Evolutionary conservation across 2,888 invertebrate genomes (phyloP).

Genomic region (Vanessa cardui): DNA sequence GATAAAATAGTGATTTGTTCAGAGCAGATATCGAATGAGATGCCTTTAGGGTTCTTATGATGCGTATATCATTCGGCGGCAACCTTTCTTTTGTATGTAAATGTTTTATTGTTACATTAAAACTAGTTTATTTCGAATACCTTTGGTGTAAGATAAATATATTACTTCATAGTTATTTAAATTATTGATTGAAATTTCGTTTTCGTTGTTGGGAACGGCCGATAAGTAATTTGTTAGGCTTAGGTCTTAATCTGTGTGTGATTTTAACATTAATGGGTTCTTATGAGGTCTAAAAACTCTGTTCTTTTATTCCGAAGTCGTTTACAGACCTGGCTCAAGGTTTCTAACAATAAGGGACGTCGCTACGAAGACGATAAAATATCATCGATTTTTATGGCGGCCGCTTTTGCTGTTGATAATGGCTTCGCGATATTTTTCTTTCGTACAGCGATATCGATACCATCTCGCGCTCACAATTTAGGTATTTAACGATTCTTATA

Average conservation of each 20-base stretch:
- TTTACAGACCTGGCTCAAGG: constrained; percentile 48
- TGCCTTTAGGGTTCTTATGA: constrained; percentile 69
- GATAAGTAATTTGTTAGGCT: constrained; percentile 31
- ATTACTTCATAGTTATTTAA: constrained; percentile 23
- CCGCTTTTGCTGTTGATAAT: constrained; percentile 49
- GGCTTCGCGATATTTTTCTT: constrained; percentile 49
- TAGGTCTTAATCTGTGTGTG: constrained; percentile 56
- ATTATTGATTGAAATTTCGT: constrained; percentile 30
- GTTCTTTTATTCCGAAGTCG: constrained; percentile 43
- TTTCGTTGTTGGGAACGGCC: not conserved
- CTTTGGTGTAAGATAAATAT: constrained; percentile 31
- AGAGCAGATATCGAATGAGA: constrained; percentile 70
- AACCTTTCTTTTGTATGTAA: constrained; percentile 74
- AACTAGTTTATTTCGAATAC: constrained; percentile 45
- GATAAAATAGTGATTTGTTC: constrained; percentile 82
- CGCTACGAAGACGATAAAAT: constrained; percentile 72
- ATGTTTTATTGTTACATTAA: constrained; percentile 71
- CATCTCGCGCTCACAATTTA: constrained; percentile 46
- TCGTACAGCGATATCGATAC: constrained; percentile 41
- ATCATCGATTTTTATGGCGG: constrained; percentile 55
- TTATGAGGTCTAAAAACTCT: constrained; percentile 52
- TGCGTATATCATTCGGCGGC: constrained; percentile 78
- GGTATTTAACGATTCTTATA: constrained; percentile 42
- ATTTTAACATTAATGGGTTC: constrained; percentile 59
- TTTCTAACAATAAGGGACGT: constrained; percentile 65